phyloP scores from a whole-genome alignment of 2,797 vertebrate species.

The Margarornis squamiger region DNA sequence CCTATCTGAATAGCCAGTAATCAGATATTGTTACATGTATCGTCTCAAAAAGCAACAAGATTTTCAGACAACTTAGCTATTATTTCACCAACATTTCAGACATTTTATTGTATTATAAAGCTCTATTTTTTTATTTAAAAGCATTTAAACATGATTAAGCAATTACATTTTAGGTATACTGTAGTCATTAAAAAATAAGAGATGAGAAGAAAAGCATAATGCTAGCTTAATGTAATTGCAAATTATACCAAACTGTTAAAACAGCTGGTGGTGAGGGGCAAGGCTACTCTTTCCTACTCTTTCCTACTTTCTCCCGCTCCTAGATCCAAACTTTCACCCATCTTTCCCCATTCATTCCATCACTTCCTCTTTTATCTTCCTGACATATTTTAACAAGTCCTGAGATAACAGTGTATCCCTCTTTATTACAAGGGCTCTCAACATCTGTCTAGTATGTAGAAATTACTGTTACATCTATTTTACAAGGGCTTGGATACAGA shows the following conservation, averaged over 20 bases:
- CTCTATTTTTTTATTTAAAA: neutral
- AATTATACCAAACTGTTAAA: neutral
- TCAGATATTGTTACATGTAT: neutral
- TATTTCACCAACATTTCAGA: neutral
- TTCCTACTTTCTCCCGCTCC: neutral
- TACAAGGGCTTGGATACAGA: neutral
- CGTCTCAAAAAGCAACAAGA: neutral
- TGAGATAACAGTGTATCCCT: fast-evolving
- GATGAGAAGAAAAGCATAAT: neutral
- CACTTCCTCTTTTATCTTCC: neutral
- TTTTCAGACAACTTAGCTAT: neutral
- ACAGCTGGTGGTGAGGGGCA: neutral
- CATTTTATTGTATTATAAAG: neutral
- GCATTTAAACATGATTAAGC: neutral
- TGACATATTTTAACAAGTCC: neutral
- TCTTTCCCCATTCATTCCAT: neutral
- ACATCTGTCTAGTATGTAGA: neutral
- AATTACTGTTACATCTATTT: neutral
- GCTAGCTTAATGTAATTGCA: neutral
- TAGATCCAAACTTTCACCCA: neutral
- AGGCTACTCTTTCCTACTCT: neutral
- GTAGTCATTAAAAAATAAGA: neutral
- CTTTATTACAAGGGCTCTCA: neutral
- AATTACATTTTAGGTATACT: neutral
- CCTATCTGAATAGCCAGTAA: neutral